These are phyloP conservation scores for Oscheius myriophilus DNA, from an alignment of 2,888 invertebrate genomes.

Conservation along the genomic window DNA sequence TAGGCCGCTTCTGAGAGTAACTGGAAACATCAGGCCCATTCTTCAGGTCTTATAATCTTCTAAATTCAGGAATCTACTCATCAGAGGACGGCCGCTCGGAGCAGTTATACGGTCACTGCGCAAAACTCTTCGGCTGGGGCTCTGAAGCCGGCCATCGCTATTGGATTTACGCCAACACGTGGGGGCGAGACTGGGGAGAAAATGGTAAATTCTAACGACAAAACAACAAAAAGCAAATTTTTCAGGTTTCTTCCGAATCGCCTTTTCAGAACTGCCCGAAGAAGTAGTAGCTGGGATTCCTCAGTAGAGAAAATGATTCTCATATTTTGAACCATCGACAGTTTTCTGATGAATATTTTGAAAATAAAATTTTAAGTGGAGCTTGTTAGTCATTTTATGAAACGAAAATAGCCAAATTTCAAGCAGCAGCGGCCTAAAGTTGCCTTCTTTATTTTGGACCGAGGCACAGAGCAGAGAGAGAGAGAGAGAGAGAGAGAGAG, in stretches of 20 bases:
- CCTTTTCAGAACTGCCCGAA: constrained; percentile 32
- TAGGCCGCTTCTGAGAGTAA: too few relatives aligned
- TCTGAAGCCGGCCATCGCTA: constrained; percentile 39
- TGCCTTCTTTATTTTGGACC: too few relatives aligned
- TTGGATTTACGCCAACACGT: constrained; percentile 54
- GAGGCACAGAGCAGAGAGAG: too few relatives aligned
- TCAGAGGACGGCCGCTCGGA: constrained; percentile 37
- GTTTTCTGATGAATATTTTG: too few relatives aligned
- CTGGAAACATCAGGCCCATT: neutral
- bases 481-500: too few relatives aligned
- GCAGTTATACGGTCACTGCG: constrained; percentile 58
- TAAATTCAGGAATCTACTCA: constrained; percentile 50
- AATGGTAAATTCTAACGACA: constrained; percentile 30
- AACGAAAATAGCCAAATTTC: too few relatives aligned
- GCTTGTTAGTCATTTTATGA: too few relatives aligned
- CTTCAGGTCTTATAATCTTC: neutral
- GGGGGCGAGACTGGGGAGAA: constrained; percentile 58
- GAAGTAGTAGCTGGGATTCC: constrained; percentile 38
- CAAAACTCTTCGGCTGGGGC: constrained; percentile 58
- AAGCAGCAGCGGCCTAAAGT: too few relatives aligned
- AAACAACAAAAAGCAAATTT: neutral
- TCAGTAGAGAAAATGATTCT: neutral
- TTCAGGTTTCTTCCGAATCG: constrained; percentile 37
- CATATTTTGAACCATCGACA: neutral
- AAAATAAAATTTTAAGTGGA: too few relatives aligned